phyloP scores from a whole-genome alignment of 2,113 vertebrate species.

The Ailurus styani region DNA sequence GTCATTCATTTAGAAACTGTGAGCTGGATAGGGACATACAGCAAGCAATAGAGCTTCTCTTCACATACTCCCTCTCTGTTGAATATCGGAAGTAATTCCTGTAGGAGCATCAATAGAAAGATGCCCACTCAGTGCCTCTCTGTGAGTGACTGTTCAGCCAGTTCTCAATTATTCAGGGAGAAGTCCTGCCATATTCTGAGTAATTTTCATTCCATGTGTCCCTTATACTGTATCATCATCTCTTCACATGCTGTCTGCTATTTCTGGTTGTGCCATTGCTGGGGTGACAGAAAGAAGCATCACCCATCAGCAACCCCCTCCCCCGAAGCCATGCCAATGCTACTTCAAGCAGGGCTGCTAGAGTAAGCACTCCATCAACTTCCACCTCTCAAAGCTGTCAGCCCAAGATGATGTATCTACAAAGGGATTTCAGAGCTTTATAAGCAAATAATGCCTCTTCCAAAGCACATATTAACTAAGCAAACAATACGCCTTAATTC shows the following conservation, averaged over 20 bases:
- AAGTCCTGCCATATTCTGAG: slow-evolving; percentile 20
- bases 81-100: neutral
- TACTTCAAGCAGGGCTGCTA: neutral
- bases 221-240: slow-evolving; percentile 40
- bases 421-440: slow-evolving; percentile 55
- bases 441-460: slow-evolving; percentile 65
- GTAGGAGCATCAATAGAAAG: neutral
- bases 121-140: neutral
- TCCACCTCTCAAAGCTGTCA: slow-evolving; percentile 47
- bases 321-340: neutral
- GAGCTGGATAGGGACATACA: neutral
- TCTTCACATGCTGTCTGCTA: slow-evolving; percentile 49
- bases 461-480: slow-evolving; percentile 62
- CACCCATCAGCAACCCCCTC: neutral
- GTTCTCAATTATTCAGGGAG: slow-evolving; percentile 5
- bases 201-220: slow-evolving; percentile 33
- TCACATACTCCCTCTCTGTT: neutral
- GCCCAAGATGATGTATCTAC: slow-evolving; percentile 52
- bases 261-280: slow-evolving; percentile 47
- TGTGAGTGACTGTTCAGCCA: neutral
- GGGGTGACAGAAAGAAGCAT: slow-evolving; percentile 57
- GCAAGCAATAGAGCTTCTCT: neutral
- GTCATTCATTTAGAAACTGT: slow-evolving; percentile 10
- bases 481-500: slow-evolving; percentile 64
- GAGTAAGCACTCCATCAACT: slow-evolving; percentile 52